Base-by-base conservation (phyloP, 2,113 vertebrate genomes). In the Syngnathus scovelli region DNA sequence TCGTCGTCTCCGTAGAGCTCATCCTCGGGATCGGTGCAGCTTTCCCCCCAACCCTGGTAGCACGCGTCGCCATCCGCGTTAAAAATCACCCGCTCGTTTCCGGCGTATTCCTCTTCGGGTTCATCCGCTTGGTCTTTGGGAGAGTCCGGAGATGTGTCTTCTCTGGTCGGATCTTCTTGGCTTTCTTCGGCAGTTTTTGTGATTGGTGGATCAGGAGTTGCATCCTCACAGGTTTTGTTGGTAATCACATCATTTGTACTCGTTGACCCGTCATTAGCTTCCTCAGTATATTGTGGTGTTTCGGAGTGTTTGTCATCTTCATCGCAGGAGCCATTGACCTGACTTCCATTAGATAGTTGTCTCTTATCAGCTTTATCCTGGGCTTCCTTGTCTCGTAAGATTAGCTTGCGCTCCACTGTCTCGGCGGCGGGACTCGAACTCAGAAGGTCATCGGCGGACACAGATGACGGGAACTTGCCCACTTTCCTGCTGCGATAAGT, bases 1-100 rank as follows among this genome's bases (percentile, higher is more conserved):
- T 95, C 94, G 13, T 98, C 94, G 21, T 98, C 96, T 39, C 94
- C 95, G 4, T 95, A 95, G 61, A 95, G 91, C 78, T 96, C 93
- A 64, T 96, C 95, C 56, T 96, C 94, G 1, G 91, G 91, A 52
- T 99, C 96, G 0, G 94, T 95, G 82, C 93, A 94, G 66, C 94
- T 94, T 85, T 97, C 95, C 59, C 92, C 95, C 96, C 96, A 98
- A 64, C 95, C 95, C 43, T 95, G 93, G 82, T 92, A 93, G 72
- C 95, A 98, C 0, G 95, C 94, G 0, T 89, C 96, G 52, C 95
- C 95, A 67, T 97, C 95, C 1, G 89, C 88, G 3, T 89, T 92
- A 81, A 89, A 91, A 84, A 91, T 74, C 49, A 91, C 87, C 43
- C 89, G 84, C 81, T 92, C 90, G 7, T 87, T 89, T 43, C 87